Evolutionary conservation across 64 coral and sea anemone genomes (phyloP).

Genomic region (Pocillopora verrucosa): DNA sequence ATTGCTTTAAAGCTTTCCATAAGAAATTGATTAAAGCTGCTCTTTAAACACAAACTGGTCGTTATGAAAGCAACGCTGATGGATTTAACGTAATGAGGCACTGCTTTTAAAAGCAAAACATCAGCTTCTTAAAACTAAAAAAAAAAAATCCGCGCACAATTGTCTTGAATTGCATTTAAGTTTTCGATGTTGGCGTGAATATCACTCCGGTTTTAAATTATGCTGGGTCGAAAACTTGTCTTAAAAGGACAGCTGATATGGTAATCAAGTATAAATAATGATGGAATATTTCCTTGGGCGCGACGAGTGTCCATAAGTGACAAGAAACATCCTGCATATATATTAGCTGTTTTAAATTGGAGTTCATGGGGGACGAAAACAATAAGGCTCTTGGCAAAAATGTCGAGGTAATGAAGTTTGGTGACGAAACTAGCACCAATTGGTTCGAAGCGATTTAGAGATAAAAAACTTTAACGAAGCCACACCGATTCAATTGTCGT

Average conservation of each 20-base stretch:
- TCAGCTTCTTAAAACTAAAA: background rate
- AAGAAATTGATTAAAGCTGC: too few relatives aligned
- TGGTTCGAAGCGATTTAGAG: background rate
- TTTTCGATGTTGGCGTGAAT: background rate
- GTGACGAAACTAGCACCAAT: conserved; percentile 31
- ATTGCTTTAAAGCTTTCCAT: background rate
- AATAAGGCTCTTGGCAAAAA: conserved; percentile 28
- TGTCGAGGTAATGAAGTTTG: background rate
- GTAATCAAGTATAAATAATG: background rate
- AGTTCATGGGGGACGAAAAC: background rate
- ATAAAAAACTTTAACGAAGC: background rate
- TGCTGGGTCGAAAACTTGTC: background rate
- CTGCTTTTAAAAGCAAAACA: background rate
- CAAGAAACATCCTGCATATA: conserved; percentile 16
- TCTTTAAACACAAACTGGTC: too few relatives aligned
- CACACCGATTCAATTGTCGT: background rate
- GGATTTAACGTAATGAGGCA: background rate
- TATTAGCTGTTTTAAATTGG: background rate
- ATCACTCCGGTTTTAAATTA: background rate
- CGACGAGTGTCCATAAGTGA: background rate
- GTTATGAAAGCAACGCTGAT: too few relatives aligned
- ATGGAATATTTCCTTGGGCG: background rate
- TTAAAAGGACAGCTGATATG: background rate
- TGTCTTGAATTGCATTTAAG: background rate
- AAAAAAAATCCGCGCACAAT: background rate